A percentile compares a stretch with the other conserved stretches of the same genome.
Conservation (phyloP, 1,140 invertebrate genomes). For the Pentalonia nigronervosa region DNA sequence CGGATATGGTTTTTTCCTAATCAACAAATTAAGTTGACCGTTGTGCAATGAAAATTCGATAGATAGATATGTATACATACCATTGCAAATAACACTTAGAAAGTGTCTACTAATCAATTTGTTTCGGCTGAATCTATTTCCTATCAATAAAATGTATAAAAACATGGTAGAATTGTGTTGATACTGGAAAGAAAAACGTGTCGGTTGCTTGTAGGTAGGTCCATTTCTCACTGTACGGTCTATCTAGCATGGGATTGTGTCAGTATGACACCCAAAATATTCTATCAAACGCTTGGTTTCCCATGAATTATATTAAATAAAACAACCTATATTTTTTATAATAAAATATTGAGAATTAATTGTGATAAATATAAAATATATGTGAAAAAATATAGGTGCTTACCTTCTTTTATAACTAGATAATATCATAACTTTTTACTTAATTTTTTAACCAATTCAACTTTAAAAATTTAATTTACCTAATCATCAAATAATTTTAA, state of each 20-base stretch:
- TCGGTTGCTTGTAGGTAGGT: background rate
- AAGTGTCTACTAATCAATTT: constrained; percentile 57
- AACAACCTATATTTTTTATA: background rate
- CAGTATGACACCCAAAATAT: constrained; percentile 39
- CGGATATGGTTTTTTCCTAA: constrained; percentile 33
- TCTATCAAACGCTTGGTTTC: constrained; percentile 31
- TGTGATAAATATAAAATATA: background rate
- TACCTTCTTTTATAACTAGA: no score
- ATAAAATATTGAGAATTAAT: background rate
- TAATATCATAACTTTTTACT: background rate
- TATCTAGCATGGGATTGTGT: constrained; percentile 43
- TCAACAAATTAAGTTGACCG: constrained; percentile 36
- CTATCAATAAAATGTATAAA: constrained; percentile 46
- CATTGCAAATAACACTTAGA: constrained; percentile 53
- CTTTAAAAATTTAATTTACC: background rate
- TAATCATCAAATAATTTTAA: background rate
- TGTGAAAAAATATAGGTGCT: background rate
- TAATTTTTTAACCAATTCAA: background rate
- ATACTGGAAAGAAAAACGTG: constrained; percentile 22
- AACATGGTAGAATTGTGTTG: constrained; percentile 27
- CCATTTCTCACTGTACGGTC: constrained; percentile 34
- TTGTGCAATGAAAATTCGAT: constrained; percentile 35
- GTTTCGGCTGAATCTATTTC: constrained; percentile 55
- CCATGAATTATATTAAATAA: background rate
- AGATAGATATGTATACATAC: background rate